Evolutionary conservation across 2,113 vertebrate species (phyloP).

Genomic region (Tylochromis polylepis): DNA sequence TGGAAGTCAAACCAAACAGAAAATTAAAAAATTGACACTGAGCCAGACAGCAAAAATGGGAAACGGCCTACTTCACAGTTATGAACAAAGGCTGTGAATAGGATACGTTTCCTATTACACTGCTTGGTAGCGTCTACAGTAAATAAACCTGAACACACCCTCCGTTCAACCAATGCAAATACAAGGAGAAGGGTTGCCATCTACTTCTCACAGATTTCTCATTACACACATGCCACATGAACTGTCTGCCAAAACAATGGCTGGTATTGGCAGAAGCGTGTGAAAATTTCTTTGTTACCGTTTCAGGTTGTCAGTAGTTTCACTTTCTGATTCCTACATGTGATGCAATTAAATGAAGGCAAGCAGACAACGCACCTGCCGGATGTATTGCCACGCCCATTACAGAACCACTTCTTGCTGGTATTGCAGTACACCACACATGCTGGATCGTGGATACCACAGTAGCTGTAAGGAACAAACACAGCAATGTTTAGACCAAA

Average conservation of each 20-base stretch:
- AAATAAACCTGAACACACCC: neutral
- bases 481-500: neutral
- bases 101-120: neutral
- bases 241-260: neutral
- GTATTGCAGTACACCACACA: constrained; percentile 99
- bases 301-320: neutral
- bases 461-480: constrained; percentile 80
- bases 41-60: neutral
- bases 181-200: neutral
- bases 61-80: neutral
- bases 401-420: constrained; percentile 99
- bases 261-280: neutral
- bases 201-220: neutral
- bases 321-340: neutral
- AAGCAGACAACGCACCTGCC: constrained; percentile 80
- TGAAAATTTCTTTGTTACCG: neutral
- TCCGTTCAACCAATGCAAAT: neutral
- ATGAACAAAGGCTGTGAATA: neutral
- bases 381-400: constrained; percentile 96
- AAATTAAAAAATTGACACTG: neutral
- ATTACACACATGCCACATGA: neutral
- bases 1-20: neutral
- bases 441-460: constrained; percentile 96
- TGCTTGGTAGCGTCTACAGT: neutral
- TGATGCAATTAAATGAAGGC: neutral